Percentiles rank a stretch among this genome's conserved stretches.
Conservation (phyloP, 1,140 invertebrate species). For the Reticulitermes speratus region DNA sequence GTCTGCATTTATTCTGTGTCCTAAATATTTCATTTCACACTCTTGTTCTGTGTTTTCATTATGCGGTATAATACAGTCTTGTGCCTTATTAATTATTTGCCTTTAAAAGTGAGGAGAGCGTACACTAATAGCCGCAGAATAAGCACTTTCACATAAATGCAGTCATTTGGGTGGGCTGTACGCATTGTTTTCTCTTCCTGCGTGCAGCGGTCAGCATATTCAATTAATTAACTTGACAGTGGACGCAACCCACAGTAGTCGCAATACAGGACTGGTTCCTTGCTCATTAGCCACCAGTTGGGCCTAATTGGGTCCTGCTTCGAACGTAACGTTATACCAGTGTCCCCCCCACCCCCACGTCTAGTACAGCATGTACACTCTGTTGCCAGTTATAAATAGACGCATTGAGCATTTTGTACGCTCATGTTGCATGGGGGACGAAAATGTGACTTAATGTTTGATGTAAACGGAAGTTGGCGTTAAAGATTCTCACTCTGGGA, state of each 20-base stretch:
- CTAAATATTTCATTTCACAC: too few relatives aligned
- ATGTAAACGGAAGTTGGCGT: too few relatives aligned
- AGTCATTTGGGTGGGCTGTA: background rate
- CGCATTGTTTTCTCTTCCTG: background rate
- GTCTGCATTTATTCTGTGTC: too few relatives aligned
- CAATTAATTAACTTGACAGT: constrained; percentile 17
- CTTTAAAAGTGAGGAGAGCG: too few relatives aligned
- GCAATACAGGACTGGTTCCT: background rate
- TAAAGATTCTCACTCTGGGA: too few relatives aligned
- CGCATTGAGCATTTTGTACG: background rate
- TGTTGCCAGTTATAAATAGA: background rate
- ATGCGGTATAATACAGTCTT: too few relatives aligned
- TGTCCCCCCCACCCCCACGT: background rate
- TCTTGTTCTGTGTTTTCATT: too few relatives aligned
- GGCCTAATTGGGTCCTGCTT: constrained; percentile 25
- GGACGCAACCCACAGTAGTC: background rate
- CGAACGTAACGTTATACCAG: constrained; percentile 26
- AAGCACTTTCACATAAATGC: background rate
- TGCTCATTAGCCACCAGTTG: constrained; percentile 28
- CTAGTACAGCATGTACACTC: background rate
- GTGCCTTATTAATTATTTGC: too few relatives aligned
- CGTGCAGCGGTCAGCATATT: background rate
- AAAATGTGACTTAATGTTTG: too few relatives aligned
- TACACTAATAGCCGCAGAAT: too few relatives aligned
- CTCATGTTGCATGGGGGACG: too few relatives aligned